Evolutionary conservation across 2,113 vertebrate species (phyloP).

Genomic region (Stegastes partitus): DNA sequence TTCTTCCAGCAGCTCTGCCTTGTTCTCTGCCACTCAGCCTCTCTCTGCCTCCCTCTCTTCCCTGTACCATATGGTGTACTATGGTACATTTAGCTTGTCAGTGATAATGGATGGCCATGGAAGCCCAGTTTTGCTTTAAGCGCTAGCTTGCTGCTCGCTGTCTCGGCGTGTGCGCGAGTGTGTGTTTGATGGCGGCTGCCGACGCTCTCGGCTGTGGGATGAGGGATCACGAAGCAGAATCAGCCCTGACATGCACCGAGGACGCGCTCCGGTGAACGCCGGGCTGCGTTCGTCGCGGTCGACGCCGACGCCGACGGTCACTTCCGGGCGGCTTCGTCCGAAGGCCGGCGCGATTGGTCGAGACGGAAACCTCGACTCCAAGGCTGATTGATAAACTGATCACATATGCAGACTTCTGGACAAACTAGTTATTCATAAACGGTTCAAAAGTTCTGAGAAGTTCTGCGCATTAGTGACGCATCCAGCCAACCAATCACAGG

Average conservation of each 20-base stretch:
- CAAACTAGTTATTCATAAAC: too few relatives aligned
- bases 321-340: constrained; percentile 29
- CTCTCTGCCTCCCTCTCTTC: constrained; percentile 45
- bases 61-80: constrained; percentile 81
- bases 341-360: constrained; percentile 32
- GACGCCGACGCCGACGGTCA: constrained; percentile 2
- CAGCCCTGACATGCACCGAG: constrained; percentile 58
- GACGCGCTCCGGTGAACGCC: constrained; percentile 19
- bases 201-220: constrained; percentile 76
- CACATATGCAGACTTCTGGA: too few relatives aligned
- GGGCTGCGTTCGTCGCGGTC: neutral
- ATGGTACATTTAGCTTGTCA: constrained; percentile 86
- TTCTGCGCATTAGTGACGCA: too few relatives aligned
- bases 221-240: constrained; percentile 76
- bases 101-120: constrained; percentile 84
- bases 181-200: constrained; percentile 62
- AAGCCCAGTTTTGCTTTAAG: constrained; percentile 86
- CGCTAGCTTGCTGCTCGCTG: constrained; percentile 76
- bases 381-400: too few relatives aligned
- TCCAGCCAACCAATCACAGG: too few relatives aligned
- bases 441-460: too few relatives aligned
- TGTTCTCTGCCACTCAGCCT: constrained; percentile 39
- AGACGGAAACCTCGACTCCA: neutral
- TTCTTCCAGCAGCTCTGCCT: constrained; percentile 22
- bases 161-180: constrained; percentile 27